A percentile compares a stretch with the other conserved stretches of the same genome.
Evolutionary conservation across 2,888 invertebrate species (phyloP).

Genomic region (Melanchra persicariae): DNA sequence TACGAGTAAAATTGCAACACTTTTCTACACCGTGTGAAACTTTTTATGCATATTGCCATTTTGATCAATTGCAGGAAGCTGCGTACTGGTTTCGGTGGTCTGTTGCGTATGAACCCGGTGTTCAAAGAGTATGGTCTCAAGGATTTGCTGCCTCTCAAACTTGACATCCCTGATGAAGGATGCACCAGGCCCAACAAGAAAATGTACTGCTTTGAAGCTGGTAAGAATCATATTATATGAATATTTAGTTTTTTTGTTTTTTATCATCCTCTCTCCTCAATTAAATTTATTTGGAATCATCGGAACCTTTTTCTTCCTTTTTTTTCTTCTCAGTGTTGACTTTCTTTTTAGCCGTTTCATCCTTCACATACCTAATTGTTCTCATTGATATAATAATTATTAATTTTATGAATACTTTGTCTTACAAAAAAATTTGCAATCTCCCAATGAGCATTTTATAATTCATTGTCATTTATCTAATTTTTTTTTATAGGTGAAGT

Average conservation of each 20-base stretch:
- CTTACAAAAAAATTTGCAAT: neutral
- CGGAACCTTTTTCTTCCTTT: too few species aligned
- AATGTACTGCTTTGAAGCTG: slow-evolving; percentile 98
- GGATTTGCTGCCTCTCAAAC: slow-evolving; percentile 96
- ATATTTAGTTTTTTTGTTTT: neutral
- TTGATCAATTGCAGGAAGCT: slow-evolving; percentile 91
- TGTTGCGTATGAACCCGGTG: slow-evolving; percentile 96
- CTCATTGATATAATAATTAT: too few species aligned
- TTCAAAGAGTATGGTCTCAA: slow-evolving; percentile 96
- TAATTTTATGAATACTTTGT: neutral
- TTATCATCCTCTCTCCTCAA: too few species aligned
- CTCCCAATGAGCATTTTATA: neutral
- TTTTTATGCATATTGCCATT: slow-evolving; percentile 21
- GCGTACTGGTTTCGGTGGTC: slow-evolving; percentile 95
- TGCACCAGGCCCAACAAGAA: slow-evolving; percentile 97
- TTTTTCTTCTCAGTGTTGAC: too few species aligned
- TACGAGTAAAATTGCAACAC: slow-evolving; percentile 11
- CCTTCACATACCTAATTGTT: too few species aligned
- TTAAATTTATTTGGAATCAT: too few species aligned
- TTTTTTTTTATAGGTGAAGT: slow-evolving; percentile 93
- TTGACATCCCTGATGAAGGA: slow-evolving; percentile 97
- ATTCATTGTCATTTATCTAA: neutral
- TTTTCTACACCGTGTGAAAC: slow-evolving; percentile 8
- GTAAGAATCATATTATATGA: slow-evolving; percentile 83
- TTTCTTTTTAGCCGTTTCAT: too few species aligned